A percentile compares a stretch with the other conserved stretches of the same genome.
phyloP scores from a whole-genome alignment of 2,797 vertebrate species.

The Sparus aurata region DNA sequence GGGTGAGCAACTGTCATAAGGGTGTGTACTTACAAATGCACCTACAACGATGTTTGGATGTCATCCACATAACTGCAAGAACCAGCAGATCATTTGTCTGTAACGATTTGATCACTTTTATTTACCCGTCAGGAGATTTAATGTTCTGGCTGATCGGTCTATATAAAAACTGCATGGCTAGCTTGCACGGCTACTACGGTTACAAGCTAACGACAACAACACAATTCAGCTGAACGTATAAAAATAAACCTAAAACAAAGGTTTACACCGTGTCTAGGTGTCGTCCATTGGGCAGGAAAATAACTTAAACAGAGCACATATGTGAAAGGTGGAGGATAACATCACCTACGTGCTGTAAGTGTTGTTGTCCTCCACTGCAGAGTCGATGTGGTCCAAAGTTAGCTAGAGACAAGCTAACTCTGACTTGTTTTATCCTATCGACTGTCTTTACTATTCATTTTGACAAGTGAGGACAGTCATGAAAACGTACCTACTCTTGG shows the following conservation, averaged over 20 bases:
- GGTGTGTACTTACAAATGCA: too few species aligned
- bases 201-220: neutral
- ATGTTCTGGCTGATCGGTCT: too few species aligned
- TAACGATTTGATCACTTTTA: too few species aligned
- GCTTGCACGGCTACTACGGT: neutral
- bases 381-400: constrained; percentile 20
- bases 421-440: neutral
- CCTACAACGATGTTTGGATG: too few species aligned
- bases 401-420: constrained; percentile 32
- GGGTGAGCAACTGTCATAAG: too few species aligned
- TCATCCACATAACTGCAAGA: too few species aligned
- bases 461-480: neutral
- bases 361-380: neutral
- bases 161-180: too few species aligned
- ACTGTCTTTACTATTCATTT: neutral
- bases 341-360: too few species aligned
- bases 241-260: neutral
- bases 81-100: too few species aligned
- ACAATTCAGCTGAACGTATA: neutral
- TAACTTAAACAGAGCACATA: neutral
- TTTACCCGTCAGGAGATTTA: too few species aligned
- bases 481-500: constrained; percentile 33
- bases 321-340: neutral
- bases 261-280: neutral
- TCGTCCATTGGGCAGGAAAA: too few species aligned